Evolutionary conservation across 1,140 invertebrate species (phyloP).

Genomic region (Zophobas morio): DNA sequence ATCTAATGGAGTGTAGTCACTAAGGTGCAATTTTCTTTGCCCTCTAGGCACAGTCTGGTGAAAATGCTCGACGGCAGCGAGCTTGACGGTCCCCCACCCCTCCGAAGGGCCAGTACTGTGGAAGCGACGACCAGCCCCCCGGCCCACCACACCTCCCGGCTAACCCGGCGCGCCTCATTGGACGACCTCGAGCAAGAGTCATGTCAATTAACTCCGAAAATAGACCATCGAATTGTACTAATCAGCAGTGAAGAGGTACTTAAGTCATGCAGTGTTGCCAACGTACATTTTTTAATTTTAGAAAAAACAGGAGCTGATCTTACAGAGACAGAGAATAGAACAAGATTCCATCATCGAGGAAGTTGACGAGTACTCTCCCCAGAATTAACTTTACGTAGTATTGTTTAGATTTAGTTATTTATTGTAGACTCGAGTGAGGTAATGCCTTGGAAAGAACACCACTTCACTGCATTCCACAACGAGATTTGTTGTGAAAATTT

Average conservation of each 20-base stretch:
- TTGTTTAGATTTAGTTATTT: constrained; percentile 14
- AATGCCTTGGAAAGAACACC: constrained; percentile 36
- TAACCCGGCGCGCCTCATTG: constrained; percentile 79
- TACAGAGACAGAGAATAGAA: constrained; percentile 72
- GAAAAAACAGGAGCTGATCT: constrained; percentile 72
- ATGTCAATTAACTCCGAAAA: constrained; percentile 81
- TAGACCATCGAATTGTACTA: constrained; percentile 84
- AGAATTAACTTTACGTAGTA: constrained; percentile 61
- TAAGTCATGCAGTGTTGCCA: neutral
- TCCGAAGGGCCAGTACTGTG: constrained; percentile 69
- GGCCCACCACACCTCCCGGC: constrained; percentile 64
- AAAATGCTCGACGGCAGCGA: constrained; percentile 81
- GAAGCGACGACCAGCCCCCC: constrained; percentile 55
- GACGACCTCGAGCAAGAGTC: constrained; percentile 84
- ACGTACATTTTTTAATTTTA: constrained; percentile 63
- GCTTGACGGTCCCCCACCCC: constrained; percentile 77
- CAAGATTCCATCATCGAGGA: constrained; percentile 75
- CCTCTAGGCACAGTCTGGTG: constrained; percentile 78
- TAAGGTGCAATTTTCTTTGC: no score
- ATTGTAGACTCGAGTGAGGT: constrained; percentile 7
- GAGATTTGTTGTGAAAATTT: constrained; percentile 25
- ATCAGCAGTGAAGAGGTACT: constrained; percentile 78
- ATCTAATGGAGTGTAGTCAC: no score
- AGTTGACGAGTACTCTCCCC: constrained; percentile 73
- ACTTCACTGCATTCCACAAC: constrained; percentile 39